Conservation (phyloP, 2,113 vertebrate species). For the Pogona vitticeps region DNA sequence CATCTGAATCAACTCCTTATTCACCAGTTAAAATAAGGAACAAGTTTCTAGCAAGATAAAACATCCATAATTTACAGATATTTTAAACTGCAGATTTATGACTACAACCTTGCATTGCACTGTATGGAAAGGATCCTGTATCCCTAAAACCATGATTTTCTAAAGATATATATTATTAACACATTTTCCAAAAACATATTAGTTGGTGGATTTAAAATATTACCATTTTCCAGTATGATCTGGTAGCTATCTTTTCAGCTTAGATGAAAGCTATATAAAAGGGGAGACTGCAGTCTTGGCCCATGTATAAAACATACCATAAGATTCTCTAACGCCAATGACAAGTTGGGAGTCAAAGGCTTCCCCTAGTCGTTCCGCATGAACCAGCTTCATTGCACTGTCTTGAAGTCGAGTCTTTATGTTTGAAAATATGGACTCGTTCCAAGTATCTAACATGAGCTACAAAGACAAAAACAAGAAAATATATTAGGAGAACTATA, state of each 20-base stretch:
- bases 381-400: constrained; percentile 98
- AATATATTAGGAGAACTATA: constrained; percentile 14
- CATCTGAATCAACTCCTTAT: background rate
- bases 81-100: background rate
- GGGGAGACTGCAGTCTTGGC: background rate
- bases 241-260: background rate
- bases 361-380: constrained; percentile 95
- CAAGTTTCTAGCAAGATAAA: background rate
- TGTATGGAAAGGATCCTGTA: background rate
- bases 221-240: background rate
- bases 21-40: background rate
- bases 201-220: background rate
- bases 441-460: constrained; percentile 99
- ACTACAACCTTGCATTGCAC: background rate
- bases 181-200: background rate
- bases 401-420: constrained; percentile 98
- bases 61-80: background rate
- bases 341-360: constrained; percentile 99
- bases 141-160: background rate
- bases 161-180: background rate
- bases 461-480: constrained; percentile 62
- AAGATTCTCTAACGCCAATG: constrained; percentile 97
- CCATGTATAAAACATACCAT: constrained; percentile 81
- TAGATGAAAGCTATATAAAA: background rate
- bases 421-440: constrained; percentile 99